A percentile compares a stretch with the other conserved stretches of the same genome.
Conservation (phyloP, 2,888 invertebrate species). For the Ptycholaimellus sp. region DNA sequence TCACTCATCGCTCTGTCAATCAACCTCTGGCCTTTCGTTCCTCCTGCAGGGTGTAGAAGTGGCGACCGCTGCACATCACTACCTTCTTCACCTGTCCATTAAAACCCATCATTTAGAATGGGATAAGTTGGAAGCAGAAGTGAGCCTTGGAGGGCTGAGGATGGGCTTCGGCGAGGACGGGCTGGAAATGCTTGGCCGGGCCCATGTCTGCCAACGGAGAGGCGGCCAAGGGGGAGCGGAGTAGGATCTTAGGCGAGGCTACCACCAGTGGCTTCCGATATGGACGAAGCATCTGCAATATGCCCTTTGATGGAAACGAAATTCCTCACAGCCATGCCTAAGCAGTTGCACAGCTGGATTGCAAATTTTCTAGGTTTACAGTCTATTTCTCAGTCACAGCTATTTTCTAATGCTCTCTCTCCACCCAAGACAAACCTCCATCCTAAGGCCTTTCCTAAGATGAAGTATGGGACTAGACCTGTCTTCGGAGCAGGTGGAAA, state of each 20-base stretch:
- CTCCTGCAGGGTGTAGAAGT: constrained; percentile 57
- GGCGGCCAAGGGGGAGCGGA: constrained; percentile 43
- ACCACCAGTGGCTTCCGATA: constrained; percentile 47
- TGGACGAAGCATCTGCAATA: constrained; percentile 50
- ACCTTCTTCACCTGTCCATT: constrained; percentile 33
- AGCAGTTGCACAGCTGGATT: background rate
- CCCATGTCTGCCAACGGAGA: constrained; percentile 53
- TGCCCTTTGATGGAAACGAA: background rate
- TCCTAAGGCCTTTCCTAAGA: too few species aligned
- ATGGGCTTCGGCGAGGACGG: constrained; percentile 45
- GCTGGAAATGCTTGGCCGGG: constrained; percentile 52
- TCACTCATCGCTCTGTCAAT: constrained; percentile 35
- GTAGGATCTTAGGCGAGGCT: constrained; percentile 30
- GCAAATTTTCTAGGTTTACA: background rate
- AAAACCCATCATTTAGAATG: too few species aligned
- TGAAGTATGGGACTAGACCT: constrained; percentile 34
- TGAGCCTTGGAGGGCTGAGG: background rate
- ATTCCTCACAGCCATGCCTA: background rate
- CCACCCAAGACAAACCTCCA: too few species aligned
- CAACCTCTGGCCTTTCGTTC: constrained; percentile 41
- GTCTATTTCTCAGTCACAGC: background rate
- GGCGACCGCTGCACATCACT: constrained; percentile 64
- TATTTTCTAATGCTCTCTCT: background rate
- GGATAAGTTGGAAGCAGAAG: constrained; percentile 32
- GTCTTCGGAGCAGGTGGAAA: constrained; percentile 66